Conservation (phyloP, 1,140 invertebrate genomes). For the Anoplolepis gracilipes region DNA sequence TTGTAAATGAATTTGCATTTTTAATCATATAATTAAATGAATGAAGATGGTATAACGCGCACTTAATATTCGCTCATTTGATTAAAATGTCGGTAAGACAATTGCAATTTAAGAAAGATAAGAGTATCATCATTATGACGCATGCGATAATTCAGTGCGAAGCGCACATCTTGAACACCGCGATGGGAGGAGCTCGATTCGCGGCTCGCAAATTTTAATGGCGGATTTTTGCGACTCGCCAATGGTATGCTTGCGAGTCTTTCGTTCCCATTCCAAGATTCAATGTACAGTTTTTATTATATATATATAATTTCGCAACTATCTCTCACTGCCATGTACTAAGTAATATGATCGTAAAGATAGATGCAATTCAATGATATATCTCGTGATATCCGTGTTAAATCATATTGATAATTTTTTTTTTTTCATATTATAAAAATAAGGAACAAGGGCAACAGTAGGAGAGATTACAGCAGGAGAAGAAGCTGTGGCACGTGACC, state of each 20-base stretch:
- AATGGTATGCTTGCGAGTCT: slow-evolving; percentile 75
- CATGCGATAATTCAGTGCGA: slow-evolving; percentile 54
- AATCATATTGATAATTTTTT: not conserved
- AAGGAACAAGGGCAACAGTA: slow-evolving; percentile 66
- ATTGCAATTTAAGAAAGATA: slow-evolving; percentile 50
- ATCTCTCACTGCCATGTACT: not conserved
- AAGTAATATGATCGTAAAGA: not conserved
- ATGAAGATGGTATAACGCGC: not conserved
- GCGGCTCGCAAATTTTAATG: slow-evolving; percentile 80
- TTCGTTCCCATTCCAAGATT: slow-evolving; percentile 65
- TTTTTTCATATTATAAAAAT: slow-evolving; percentile 21
- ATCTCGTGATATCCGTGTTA: not conserved
- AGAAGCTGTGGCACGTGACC: slow-evolving; percentile 84
- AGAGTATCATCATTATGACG: slow-evolving; percentile 47
- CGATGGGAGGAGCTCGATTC: slow-evolving; percentile 81
- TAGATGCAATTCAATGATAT: not conserved
- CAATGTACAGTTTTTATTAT: slow-evolving; percentile 61
- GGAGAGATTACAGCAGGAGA: slow-evolving; percentile 66
- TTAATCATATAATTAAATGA: not conserved
- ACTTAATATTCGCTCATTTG: not conserved
- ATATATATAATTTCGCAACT: too few species aligned
- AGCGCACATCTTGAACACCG: slow-evolving; percentile 59
- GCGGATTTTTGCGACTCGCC: slow-evolving; percentile 83
- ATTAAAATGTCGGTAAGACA: not conserved
- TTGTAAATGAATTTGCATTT: not conserved